A percentile compares a stretch with the other conserved stretches of the same genome.
Evolutionary conservation across 2,888 invertebrate species (phyloP).

Genomic region (Polydrusus pterygomalis): DNA sequence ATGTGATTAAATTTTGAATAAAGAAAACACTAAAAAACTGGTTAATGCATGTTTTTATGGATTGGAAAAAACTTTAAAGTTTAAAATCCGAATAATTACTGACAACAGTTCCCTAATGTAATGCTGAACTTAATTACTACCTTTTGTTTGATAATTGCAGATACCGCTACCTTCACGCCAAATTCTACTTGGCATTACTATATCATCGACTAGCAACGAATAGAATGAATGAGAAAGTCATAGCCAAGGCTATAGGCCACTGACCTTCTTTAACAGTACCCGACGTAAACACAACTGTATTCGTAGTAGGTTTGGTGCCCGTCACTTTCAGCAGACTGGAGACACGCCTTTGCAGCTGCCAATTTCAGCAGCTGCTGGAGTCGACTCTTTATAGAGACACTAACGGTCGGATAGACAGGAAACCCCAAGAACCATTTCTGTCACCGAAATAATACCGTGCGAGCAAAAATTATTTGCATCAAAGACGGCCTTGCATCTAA

Average conservation of each 20-base stretch:
- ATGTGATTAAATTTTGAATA: no score
- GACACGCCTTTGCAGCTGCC: conserved; percentile 50
- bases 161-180: conserved; percentile 20
- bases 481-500: no score
- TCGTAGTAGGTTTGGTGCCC: conserved; percentile 59
- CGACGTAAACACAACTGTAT: conserved; percentile 67
- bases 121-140: background rate
- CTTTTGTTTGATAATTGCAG: conserved; percentile 2
- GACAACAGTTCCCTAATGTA: no score
- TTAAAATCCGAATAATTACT: no score
- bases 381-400: conserved; percentile 9
- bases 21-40: no score
- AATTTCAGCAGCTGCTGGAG: conserved; percentile 42
- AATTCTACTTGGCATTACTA: conserved; percentile 22
- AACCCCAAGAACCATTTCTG: background rate
- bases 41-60: no score
- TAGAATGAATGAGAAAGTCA: conserved; percentile 70
- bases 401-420: conserved; percentile 20
- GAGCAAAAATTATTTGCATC: no score
- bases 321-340: conserved; percentile 46
- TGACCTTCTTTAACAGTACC: conserved; percentile 71
- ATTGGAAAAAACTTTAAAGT: no score
- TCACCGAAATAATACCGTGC: no score
- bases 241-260: conserved; percentile 71
- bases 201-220: conserved; percentile 43